Evolutionary conservation across 2,888 invertebrate genomes (phyloP), one percentile per base, ranked within the genome.

Genomic region (Mamestra brassicae): DNA sequence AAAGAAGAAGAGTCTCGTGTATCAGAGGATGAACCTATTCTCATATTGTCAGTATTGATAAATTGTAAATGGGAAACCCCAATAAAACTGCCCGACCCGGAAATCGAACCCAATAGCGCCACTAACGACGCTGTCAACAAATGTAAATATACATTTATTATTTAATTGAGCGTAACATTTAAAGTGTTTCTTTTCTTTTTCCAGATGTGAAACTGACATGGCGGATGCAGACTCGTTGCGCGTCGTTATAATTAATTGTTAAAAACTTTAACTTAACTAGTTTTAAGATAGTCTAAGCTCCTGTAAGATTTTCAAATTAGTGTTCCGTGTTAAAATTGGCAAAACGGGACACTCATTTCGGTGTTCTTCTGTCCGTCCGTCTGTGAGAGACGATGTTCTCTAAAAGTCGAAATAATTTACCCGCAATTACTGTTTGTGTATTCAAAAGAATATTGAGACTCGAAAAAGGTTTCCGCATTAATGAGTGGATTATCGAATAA

Each of bases 181-280:
- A 6, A 50, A 4, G 26, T 0, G 17, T 17, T 6, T 3, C 1
- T 6, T 61, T 70, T 75, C 7, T 58, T 55, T 57, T 83, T 81
- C 2, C 85, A 84, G 83, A n/a, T 57, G 4, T 85, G 72, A 85
- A 36, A 70, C 38, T 26, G 63, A 45, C n/a, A 47, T 6, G 17
- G 42, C 34, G 3, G 66, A 55, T 26, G 58, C 58, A 57, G 62
- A 15, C n/a, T 55, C 52, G 54, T 42, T 60, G 34, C 50, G 36
- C 26, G 55, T 71, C 71, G 38, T 80, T 81, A 63, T 71, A 57
- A n/a, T 71, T 84, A 78, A 66, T 74, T 74, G 55, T 62, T 70
- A 63, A 81, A 26, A 42, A 55, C 13, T 78, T 45, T 74, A 83
- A 80, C 81, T 87, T 87, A 88, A 86, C 71, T 89, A 95, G 67